A percentile compares a stretch with the other conserved stretches of the same genome.
Evolutionary conservation across 2,113 vertebrate species (phyloP).

Genomic region (Lophius piscatorius): DNA sequence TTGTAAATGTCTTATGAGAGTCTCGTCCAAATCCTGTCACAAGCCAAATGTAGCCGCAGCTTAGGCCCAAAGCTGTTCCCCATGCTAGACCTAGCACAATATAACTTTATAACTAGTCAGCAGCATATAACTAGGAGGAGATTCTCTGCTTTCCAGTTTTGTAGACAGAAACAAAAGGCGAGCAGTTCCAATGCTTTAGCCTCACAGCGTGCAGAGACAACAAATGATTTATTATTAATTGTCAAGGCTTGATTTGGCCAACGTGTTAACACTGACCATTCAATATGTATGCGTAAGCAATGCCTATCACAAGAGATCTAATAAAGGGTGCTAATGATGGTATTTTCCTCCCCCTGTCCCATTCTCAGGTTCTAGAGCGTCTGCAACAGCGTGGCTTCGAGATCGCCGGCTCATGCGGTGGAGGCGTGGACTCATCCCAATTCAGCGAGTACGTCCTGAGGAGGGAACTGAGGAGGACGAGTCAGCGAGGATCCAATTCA

Average conservation of each 20-base stretch:
- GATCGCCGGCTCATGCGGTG: constrained; percentile 94
- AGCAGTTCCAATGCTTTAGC: constrained; percentile 25
- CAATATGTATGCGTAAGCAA: not conserved
- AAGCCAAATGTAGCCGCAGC: constrained; percentile 52
- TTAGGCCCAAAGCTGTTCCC: constrained; percentile 46
- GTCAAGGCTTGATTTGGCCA: not conserved
- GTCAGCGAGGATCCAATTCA: constrained; percentile 88
- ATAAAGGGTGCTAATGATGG: not conserved
- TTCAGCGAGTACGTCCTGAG: constrained; percentile 98
- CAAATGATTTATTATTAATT: too few species aligned
- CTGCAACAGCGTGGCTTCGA: constrained; percentile 97
- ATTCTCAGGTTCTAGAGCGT: constrained; percentile 90
- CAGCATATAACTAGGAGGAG: constrained; percentile 14
- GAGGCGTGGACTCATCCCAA: constrained; percentile 97
- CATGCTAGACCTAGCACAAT: constrained; percentile 30
- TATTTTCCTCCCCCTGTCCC: not conserved
- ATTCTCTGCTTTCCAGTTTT: constrained; percentile 14
- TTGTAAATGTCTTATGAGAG: constrained; percentile 51
- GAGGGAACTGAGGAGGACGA: constrained; percentile 92
- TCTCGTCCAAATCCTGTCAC: constrained; percentile 61
- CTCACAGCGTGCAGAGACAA: constrained; percentile 1
- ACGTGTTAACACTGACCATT: not conserved
- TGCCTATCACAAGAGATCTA: not conserved
- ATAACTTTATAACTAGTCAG: too few species aligned
- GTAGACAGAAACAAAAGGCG: constrained; percentile 29